These are phyloP conservation scores for Hafferia zeledoni DNA, from an alignment of 2,797 vertebrate species.

Conservation along the genomic window DNA sequence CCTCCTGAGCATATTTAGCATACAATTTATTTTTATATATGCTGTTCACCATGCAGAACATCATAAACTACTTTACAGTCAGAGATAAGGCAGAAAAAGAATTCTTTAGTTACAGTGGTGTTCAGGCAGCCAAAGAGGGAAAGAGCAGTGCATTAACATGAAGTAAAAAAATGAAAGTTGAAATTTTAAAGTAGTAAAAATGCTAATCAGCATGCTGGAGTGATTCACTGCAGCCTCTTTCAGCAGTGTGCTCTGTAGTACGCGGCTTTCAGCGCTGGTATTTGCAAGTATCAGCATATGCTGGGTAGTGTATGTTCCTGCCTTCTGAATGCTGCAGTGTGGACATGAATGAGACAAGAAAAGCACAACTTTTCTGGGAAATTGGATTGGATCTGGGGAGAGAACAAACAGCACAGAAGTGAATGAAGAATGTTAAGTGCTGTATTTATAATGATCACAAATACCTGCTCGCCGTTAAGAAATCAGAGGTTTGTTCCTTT, in stretches of 20 bases:
- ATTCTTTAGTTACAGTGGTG: slow-evolving; percentile 32
- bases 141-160: slow-evolving; percentile 23
- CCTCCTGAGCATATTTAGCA: slow-evolving; percentile 39
- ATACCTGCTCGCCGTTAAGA: not conserved
- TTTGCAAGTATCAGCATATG: slow-evolving; percentile 36
- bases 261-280: not conserved
- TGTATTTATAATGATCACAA: not conserved
- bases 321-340: not conserved
- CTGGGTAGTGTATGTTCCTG: not conserved
- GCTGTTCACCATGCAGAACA: slow-evolving; percentile 13
- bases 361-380: not conserved
- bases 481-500: not conserved
- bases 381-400: not conserved
- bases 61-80: slow-evolving; percentile 27
- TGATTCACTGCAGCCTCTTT: slow-evolving; percentile 34
- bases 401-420: not conserved
- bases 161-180: slow-evolving; percentile 36
- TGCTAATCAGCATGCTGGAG: slow-evolving; percentile 12
- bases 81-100: slow-evolving; percentile 20
- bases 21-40: slow-evolving; percentile 45
- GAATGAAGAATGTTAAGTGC: not conserved
- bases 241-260: not conserved
- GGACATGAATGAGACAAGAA: not conserved
- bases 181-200: slow-evolving; percentile 49
- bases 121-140: slow-evolving; percentile 12